phyloP scores from a whole-genome alignment of 2,888 invertebrate genomes.

The Epirrita christyi region DNA sequence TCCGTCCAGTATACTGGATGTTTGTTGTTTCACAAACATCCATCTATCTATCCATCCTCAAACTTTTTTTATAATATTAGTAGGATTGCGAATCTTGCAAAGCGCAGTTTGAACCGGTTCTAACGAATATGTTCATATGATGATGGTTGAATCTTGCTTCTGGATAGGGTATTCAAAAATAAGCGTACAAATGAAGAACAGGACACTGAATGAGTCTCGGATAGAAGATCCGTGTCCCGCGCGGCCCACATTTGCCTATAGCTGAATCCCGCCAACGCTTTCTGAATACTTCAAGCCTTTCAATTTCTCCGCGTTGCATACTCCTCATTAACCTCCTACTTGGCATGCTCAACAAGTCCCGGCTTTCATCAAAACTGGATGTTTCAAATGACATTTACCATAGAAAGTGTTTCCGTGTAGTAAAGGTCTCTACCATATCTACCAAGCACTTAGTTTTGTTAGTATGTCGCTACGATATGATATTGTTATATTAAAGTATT shows the following conservation, averaged over 20 bases:
- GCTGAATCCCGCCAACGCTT: slow-evolving; percentile 69
- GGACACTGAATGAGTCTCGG: slow-evolving; percentile 51
- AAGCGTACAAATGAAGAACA: slow-evolving; percentile 44
- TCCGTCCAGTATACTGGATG: no score
- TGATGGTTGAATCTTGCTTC: slow-evolving; percentile 9
- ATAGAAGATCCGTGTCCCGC: slow-evolving; percentile 67
- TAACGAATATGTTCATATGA: slow-evolving; percentile 27
- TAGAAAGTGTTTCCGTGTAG: slow-evolving; percentile 44
- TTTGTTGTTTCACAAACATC: no score
- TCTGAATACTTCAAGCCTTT: slow-evolving; percentile 71
- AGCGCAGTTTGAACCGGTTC: slow-evolving; percentile 2
- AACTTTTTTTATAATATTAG: no score
- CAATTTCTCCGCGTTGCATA: slow-evolving; percentile 60
- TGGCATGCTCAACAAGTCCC: slow-evolving; percentile 53
- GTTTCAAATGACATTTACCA: slow-evolving; percentile 43
- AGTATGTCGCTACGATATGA: no score
- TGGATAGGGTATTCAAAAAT: slow-evolving; percentile 40
- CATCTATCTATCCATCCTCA: no score
- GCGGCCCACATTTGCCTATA: slow-evolving; percentile 72
- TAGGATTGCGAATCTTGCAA: background rate
- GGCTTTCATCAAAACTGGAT: slow-evolving; percentile 49
- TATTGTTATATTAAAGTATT: no score
- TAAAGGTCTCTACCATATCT: no score
- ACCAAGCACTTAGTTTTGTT: no score
- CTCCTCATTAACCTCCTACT: slow-evolving; percentile 53